Evolutionary conservation across 2,797 vertebrate species (phyloP), one percentile per base, ranked within the genome.

Genomic region (Acrossocheilus fasciatus): DNA sequence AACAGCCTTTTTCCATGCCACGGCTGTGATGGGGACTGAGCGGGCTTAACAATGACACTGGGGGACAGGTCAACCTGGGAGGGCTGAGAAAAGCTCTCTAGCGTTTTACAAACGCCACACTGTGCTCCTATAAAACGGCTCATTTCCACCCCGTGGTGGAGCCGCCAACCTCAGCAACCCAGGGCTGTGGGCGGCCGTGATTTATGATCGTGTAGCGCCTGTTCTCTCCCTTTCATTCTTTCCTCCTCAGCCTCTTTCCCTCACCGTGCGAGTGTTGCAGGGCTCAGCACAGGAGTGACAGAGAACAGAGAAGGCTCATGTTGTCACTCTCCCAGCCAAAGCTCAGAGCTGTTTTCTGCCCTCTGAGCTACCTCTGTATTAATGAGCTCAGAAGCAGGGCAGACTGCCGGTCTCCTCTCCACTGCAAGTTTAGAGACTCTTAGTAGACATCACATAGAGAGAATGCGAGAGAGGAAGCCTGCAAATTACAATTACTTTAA

Each of bases 71-170:
- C 85, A 59, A 88, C 89, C 84, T 88, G 87, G 79, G 89, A 91
- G 88, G 88, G 69, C 87, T 86, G 80, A 90, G 91, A 90, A 91
- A 94, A 90, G 87, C 83, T 88, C 92, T 92, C 91, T 93, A 86
- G 88, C 82, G 14, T 93, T 94, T 93, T 93, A 93, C 92, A 72
- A 91, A 94, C 92, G 90, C 92, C 92, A 92, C 90, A 89, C 91
- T 30, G 89, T 78, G 91, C 90, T 93, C 91, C 93, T 93, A 95
- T 96, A 95, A 95, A 96, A 96, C 20, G 94, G 90, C 91, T 95
- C 92, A 94, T 95, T 95, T 95, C 94, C 95, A 95, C 92, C 91
- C 92, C 64, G 91, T 47, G 89, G 92, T 92, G 93, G 93, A 93
- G 92, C 89, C 50, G 92, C 91, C 94, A 92, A 94, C 93, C 91